A percentile compares a stretch with the other conserved stretches of the same genome.
These are phyloP conservation scores for Patiria miniata DNA, from an alignment of 35 echinoderm and acorn worm species.

Conservation along the genomic window DNA sequence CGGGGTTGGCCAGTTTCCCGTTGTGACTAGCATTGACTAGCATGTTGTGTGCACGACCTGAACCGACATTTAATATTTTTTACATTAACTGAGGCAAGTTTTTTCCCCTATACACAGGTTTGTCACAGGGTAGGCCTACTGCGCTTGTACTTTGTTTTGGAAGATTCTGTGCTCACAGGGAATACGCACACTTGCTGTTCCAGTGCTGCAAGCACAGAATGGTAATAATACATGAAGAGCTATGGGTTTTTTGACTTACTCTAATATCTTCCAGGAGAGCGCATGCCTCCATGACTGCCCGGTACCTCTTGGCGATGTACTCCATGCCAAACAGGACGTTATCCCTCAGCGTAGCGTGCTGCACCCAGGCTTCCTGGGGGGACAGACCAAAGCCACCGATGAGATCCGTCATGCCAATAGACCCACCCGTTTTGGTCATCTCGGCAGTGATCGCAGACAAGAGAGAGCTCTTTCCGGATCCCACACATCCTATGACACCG, in stretches of 20 bases:
- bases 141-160: too few relatives aligned
- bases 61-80: too few relatives aligned
- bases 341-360: constrained; percentile 92
- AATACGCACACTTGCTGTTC: too few relatives aligned
- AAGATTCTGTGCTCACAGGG: too few relatives aligned
- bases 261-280: constrained; percentile 91
- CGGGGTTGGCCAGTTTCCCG: too few relatives aligned
- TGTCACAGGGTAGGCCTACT: too few relatives aligned
- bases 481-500: constrained; percentile 90
- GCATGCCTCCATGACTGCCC: constrained; percentile 76
- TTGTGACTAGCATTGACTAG: too few relatives aligned
- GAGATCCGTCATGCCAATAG: constrained; percentile 66
- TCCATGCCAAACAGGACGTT: constrained; percentile 87
- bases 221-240: too few relatives aligned
- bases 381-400: constrained; percentile 80
- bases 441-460: constrained; percentile 88
- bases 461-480: constrained; percentile 95
- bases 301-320: constrained; percentile 67
- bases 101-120: too few relatives aligned
- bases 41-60: too few relatives aligned
- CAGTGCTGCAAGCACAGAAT: too few relatives aligned
- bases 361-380: constrained; percentile 92
- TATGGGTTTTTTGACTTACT: constrained; percentile 19
- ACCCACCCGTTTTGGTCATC: constrained; percentile 76
- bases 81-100: too few relatives aligned